phyloP scores from a whole-genome alignment of 1,140 invertebrate species.

The Polypedilum pembai region DNA sequence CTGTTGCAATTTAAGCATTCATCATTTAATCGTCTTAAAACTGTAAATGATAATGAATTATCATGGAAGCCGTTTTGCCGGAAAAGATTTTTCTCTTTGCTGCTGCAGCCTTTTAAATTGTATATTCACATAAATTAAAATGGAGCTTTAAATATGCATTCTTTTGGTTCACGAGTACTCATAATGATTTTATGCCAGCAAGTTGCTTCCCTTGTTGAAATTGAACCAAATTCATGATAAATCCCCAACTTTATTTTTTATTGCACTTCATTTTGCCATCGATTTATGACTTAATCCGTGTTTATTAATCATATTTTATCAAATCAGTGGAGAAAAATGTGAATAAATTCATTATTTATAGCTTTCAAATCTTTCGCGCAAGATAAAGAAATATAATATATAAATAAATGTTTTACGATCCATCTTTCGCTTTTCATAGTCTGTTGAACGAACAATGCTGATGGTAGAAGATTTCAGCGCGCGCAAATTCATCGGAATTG shows the following conservation, averaged over 20 bases:
- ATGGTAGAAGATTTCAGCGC: too few relatives aligned
- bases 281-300: constrained; percentile 26
- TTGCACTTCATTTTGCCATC: constrained; percentile 6
- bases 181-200: background rate
- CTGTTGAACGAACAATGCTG: background rate
- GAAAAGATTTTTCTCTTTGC: background rate
- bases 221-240: constrained; percentile 13
- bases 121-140: constrained; percentile 1
- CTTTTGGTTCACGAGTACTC: background rate
- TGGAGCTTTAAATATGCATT: background rate
- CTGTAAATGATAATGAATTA: constrained; percentile 28
- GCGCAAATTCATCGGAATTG: too few relatives aligned
- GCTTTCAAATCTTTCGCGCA: background rate
- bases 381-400: background rate
- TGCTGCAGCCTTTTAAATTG: background rate
- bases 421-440: background rate
- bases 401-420: constrained; percentile 20
- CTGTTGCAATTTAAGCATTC: constrained; percentile 24
- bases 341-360: constrained; percentile 25
- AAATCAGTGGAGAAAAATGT: background rate
- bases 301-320: constrained; percentile 28
- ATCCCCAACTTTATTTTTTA: background rate
- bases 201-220: background rate
- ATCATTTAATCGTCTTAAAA: constrained; percentile 26
- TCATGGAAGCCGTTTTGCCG: background rate